Percentiles rank a stretch among this genome's conserved stretches.
Conservation (phyloP, 37 sponge, comb jelly and placozoan species). For the Cladorhizidae sp. region DNA sequence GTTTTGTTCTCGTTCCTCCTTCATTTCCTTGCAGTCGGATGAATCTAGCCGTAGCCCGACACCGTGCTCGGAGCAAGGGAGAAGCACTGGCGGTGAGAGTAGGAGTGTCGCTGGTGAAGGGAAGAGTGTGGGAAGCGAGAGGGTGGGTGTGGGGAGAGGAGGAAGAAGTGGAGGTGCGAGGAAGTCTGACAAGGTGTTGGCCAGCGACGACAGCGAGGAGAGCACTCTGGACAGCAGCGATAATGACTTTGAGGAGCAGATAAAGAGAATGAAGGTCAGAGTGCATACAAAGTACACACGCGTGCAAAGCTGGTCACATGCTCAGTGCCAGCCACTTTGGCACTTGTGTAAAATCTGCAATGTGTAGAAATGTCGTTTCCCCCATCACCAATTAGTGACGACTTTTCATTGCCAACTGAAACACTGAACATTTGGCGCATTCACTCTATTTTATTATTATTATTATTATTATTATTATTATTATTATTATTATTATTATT, state of each 20-base stretch:
- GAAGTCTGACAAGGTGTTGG: not conserved
- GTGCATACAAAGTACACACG: too few relatives aligned
- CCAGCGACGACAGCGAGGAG: not conserved
- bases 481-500: too few relatives aligned
- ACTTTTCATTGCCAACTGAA: too few relatives aligned
- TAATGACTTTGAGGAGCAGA: slow-evolving; percentile 24
- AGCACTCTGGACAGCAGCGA: slow-evolving; percentile 28
- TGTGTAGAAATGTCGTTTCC: too few relatives aligned
- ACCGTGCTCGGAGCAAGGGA: slow-evolving; percentile 3
- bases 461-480: too few relatives aligned
- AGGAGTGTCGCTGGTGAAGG: not conserved
- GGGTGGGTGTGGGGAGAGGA: not conserved
- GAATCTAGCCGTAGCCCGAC: slow-evolving; percentile 25
- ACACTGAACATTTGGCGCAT: too few relatives aligned
- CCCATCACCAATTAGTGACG: too few relatives aligned
- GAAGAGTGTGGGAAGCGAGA: not conserved
- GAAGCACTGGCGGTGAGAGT: not conserved
- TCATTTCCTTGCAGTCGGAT: slow-evolving; percentile 33
- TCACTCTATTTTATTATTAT: too few relatives aligned
- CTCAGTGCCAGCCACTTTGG: too few relatives aligned
- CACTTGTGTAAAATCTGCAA: too few relatives aligned
- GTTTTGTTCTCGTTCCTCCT: too few relatives aligned
- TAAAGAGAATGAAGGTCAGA: not conserved
- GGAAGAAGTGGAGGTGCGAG: not conserved
- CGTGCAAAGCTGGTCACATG: too few relatives aligned